Conservation (phyloP, 2,888 invertebrate genomes). For the Mesochorus sp. region DNA sequence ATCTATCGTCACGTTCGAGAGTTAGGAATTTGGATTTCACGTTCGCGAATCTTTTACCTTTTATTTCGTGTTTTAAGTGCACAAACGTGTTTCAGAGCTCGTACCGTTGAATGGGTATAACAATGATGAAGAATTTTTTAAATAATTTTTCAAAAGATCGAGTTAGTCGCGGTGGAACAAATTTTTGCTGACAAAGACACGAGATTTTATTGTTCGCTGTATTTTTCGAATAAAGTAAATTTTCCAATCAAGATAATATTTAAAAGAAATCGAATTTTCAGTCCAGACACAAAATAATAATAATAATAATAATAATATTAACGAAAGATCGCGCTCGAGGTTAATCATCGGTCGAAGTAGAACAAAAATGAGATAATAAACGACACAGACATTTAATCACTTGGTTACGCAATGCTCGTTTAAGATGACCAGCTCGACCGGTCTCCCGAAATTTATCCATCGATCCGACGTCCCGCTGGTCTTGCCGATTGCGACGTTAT, state of each 20-base stretch:
- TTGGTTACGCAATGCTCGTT: conserved; percentile 42
- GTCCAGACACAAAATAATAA: too few relatives aligned
- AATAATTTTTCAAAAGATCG: not conserved
- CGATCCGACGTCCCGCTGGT: conserved; percentile 24
- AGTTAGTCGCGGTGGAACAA: too few relatives aligned
- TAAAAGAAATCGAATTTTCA: too few relatives aligned
- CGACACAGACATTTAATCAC: conserved; percentile 44
- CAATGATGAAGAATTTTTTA: conserved; percentile 12
- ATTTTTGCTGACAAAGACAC: conserved; percentile 25
- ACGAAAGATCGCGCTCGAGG: conserved; percentile 27
- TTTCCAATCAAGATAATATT: too few relatives aligned
- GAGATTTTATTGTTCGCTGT: not conserved
- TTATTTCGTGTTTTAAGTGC: not conserved
- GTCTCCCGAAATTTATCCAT: conserved; percentile 44
- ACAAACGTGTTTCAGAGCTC: conserved; percentile 22
- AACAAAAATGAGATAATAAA: conserved; percentile 36
- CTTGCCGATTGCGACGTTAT: conserved; percentile 18
- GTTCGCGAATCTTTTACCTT: conserved; percentile 1
- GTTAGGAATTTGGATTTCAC: conserved; percentile 14
- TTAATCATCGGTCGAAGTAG: not conserved
- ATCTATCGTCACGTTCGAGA: conserved; percentile 36
- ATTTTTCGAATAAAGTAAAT: not conserved
- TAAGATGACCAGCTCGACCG: conserved; percentile 32
- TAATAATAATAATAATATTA: too few relatives aligned
- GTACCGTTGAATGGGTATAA: not conserved